phyloP scores from a whole-genome alignment of 2,888 invertebrate genomes.

The Cyclophora albipunctata region DNA sequence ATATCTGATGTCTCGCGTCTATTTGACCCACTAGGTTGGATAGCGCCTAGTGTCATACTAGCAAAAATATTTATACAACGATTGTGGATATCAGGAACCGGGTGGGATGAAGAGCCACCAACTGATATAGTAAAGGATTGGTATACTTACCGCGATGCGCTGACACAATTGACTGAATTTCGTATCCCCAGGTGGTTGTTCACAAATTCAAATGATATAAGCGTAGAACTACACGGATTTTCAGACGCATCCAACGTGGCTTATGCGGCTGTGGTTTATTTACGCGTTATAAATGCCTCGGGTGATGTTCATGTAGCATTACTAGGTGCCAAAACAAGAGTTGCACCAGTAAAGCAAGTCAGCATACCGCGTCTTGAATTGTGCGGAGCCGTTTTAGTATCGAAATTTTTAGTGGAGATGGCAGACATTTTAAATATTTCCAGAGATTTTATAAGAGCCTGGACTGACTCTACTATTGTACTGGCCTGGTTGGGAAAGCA shows the following conservation, averaged over 20 bases:
- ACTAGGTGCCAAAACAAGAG: constrained; percentile 10
- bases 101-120: constrained; percentile 25
- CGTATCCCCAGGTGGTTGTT: constrained; percentile 10
- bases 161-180: neutral
- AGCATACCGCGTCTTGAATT: neutral
- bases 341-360: constrained; percentile 18
- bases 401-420: constrained; percentile 8
- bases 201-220: neutral
- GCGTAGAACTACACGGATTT: constrained; percentile 18
- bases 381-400: constrained; percentile 8
- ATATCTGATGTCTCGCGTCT: constrained; percentile 25
- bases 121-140: constrained; percentile 3
- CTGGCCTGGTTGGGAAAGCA: constrained; percentile 11
- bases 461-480: constrained; percentile 12
- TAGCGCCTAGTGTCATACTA: constrained; percentile 21
- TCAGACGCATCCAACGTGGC: constrained; percentile 16
- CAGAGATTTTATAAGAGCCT: constrained; percentile 3
- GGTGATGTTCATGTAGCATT: constrained; percentile 1
- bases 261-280: constrained; percentile 15
- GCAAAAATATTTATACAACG: constrained; percentile 29
- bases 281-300: constrained; percentile 7
- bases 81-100: constrained; percentile 25
- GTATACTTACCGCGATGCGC: constrained; percentile 1
- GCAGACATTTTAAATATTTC: constrained; percentile 4
- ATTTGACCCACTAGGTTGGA: constrained; percentile 32